phyloP scores from a whole-genome alignment of 2,888 invertebrate species.

The Dugesia japonica region DNA sequence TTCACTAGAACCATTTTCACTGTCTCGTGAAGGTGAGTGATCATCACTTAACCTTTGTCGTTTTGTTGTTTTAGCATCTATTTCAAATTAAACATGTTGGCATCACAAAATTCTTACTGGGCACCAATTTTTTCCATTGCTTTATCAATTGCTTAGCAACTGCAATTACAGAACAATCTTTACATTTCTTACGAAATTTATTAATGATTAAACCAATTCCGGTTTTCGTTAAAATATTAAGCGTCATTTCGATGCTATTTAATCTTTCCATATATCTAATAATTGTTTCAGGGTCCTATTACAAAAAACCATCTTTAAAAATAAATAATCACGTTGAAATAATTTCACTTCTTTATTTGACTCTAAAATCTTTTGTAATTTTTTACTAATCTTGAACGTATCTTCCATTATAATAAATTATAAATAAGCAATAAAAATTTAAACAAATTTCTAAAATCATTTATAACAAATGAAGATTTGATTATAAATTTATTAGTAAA shows the following conservation, averaged over 20 bases:
- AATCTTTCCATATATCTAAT: slow-evolving; percentile 26
- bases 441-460: slow-evolving; percentile 6
- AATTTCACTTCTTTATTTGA: background rate
- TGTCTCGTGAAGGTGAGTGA: background rate
- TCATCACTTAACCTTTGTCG: background rate
- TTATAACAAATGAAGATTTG: background rate
- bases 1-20: slow-evolving; percentile 17
- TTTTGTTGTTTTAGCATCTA: background rate
- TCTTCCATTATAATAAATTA: background rate
- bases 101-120: slow-evolving; percentile 32
- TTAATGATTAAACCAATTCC: slow-evolving; percentile 97
- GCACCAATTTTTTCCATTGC: slow-evolving; percentile 77
- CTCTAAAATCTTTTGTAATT: slow-evolving; percentile 4
- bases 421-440: background rate
- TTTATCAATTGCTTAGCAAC: slow-evolving; percentile 85
- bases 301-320: background rate
- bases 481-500: background rate
- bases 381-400: background rate
- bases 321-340: too few relatives aligned
- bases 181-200: slow-evolving; percentile 70
- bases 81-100: background rate
- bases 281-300: slow-evolving; percentile 29
- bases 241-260: slow-evolving; percentile 27
- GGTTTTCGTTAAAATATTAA: slow-evolving; percentile 57
- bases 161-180: slow-evolving; percentile 78